Percentiles rank a stretch among this genome's conserved stretches.
Evolutionary conservation across 2,888 invertebrate genomes (phyloP).

Genomic region (Oscheius myriophilus): DNA sequence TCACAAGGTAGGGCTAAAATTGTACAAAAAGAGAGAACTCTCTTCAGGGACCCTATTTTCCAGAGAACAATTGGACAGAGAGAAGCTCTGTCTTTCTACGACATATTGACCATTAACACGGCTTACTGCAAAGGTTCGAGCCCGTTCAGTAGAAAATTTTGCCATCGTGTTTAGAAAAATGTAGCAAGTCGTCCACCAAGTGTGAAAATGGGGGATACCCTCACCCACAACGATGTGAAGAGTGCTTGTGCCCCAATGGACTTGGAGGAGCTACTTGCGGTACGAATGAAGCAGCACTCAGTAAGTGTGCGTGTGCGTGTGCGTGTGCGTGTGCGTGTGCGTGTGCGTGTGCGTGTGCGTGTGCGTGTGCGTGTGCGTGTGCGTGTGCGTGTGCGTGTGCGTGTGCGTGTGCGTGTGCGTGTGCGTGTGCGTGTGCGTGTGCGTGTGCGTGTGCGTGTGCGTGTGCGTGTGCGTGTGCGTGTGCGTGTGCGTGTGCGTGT

Average conservation of each 20-base stretch:
- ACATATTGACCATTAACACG: conserved; percentile 63
- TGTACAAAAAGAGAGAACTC: neutral
- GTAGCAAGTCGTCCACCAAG: conserved; percentile 36
- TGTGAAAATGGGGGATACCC: conserved; percentile 69
- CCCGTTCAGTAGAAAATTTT: too few relatives aligned
- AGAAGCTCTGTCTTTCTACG: conserved; percentile 67
- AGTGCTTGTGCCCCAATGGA: conserved; percentile 68
- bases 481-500: too few relatives aligned
- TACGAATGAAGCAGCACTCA: conserved; percentile 54
- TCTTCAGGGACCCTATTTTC: conserved; percentile 55
- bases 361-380: too few relatives aligned
- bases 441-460: too few relatives aligned
- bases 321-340: too few relatives aligned
- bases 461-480: too few relatives aligned
- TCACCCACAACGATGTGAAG: conserved; percentile 56
- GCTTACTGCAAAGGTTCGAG: conserved; percentile 59
- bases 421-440: too few relatives aligned
- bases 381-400: too few relatives aligned
- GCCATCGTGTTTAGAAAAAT: conserved; percentile 44
- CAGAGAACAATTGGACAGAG: conserved; percentile 70
- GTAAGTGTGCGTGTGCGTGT: too few relatives aligned
- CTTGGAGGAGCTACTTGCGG: conserved; percentile 62
- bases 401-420: too few relatives aligned
- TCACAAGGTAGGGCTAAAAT: conserved; percentile 50
- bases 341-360: too few relatives aligned